These are phyloP conservation scores for Galleria mellonella DNA, from an alignment of 1,140 invertebrate genomes.

Conservation along the genomic window DNA sequence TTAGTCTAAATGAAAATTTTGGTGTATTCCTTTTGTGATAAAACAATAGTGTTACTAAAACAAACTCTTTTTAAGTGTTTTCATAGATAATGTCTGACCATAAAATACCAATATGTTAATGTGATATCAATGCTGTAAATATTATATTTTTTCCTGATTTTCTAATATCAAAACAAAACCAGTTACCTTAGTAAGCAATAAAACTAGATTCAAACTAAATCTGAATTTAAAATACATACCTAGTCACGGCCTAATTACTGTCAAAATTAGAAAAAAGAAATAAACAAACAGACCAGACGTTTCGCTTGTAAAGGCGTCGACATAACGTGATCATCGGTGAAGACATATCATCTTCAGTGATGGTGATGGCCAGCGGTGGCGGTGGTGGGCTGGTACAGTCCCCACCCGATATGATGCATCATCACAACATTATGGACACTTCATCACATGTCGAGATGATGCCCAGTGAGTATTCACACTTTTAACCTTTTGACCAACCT, in stretches of 20 bases:
- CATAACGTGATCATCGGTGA: slow-evolving; percentile 14
- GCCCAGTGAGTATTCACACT: slow-evolving; percentile 44
- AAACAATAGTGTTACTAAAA: slow-evolving; percentile 14
- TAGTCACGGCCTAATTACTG: too few relatives aligned
- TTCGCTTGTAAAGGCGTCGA: too few relatives aligned
- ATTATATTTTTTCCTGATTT: too few relatives aligned
- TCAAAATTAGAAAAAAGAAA: too few relatives aligned
- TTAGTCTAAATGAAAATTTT: slow-evolving; percentile 17
- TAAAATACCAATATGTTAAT: neutral
- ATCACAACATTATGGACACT: slow-evolving; percentile 67
- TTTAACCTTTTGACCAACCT: too few relatives aligned
- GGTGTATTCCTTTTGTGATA: slow-evolving; percentile 32
- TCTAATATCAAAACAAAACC: too few relatives aligned
- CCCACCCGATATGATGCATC: slow-evolving; percentile 69
- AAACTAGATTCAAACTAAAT: too few relatives aligned
- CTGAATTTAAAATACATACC: too few relatives aligned
- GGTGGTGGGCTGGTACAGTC: slow-evolving; percentile 69
- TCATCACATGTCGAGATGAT: slow-evolving; percentile 68
- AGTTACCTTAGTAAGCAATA: too few relatives aligned
- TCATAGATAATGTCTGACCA: neutral
- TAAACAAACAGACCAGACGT: too few relatives aligned
- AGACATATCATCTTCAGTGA: slow-evolving; percentile 29
- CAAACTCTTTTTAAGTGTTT: slow-evolving; percentile 4
- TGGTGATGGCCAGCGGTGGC: slow-evolving; percentile 67
- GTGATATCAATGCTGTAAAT: slow-evolving; percentile 9